Evolutionary conservation across 2,888 invertebrate genomes (phyloP), one percentile per base, ranked within the genome.

Genomic region (Diadromus collaris): DNA sequence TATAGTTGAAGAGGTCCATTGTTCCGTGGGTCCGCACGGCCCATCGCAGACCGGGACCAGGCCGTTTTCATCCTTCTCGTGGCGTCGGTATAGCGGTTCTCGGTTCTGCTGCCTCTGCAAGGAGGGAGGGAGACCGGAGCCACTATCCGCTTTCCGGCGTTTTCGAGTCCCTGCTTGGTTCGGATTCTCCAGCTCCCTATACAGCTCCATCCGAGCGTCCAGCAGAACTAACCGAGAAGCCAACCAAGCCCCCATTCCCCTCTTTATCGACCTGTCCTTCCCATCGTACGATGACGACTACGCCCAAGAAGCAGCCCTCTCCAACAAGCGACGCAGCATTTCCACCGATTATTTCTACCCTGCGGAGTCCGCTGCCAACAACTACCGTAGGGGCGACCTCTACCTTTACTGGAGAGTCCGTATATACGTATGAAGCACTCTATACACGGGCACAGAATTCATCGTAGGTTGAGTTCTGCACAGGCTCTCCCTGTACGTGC

Each of bases 1-100:
- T 83, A 83, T 84, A 84, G 86, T 85, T 84, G 87, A 86, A 86
- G 86, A 83, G 87, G 85, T 86, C 86, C 86, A 87, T 87, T 87
- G 87, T 84, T 83, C 83, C 78, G 72, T 81, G 83, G 83, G 82
- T 81, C 84, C 81, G 80, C 83, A 82, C 80, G 83, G 83, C 51
- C 84, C 79, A 82, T 79, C 63, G 69, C 71, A 54, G 70, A 77
- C 67, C 51, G 56, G 58, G 77, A 77, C 72, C 74, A 77, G 65
- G 58, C 69, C 34, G 76, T 63, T 70, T 70, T 77, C 76, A 69
- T 60, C 56, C 67, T 74, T 67, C 70, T 54, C 46, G 29, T 41
- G 58, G 76, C 29, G 60, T 51, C 60, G 34, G 64, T 51, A 41
- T 41, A 56, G 63, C 24, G 74, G 67, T 71, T 67, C 73, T 73